Conservation (phyloP, 2,797 vertebrate genomes). For the Tokudaia tokunoshimensis region DNA sequence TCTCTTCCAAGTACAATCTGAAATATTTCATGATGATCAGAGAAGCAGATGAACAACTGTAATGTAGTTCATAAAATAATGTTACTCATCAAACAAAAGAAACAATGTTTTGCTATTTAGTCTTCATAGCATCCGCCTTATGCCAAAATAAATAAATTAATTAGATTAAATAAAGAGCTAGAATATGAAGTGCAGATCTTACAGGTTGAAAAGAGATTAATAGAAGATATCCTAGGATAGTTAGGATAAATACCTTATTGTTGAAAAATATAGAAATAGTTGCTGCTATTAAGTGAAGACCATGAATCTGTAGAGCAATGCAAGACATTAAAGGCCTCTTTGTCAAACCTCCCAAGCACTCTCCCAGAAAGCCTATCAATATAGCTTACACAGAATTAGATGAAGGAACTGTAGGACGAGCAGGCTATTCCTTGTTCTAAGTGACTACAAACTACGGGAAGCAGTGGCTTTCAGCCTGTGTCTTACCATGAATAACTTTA, state of each 20-base stretch:
- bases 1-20: neutral
- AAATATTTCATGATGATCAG: neutral
- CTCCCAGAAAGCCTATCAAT: neutral
- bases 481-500: neutral
- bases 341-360: neutral
- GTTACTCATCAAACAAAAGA: neutral
- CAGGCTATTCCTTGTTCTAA: neutral
- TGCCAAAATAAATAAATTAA: neutral
- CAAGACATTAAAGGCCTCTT: no score
- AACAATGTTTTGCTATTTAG: neutral
- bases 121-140: neutral
- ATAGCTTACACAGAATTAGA: neutral
- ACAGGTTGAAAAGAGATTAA: neutral
- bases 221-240: neutral
- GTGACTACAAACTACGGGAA: no score
- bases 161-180: neutral
- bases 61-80: neutral
- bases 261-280: neutral
- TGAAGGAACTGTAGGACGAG: neutral
- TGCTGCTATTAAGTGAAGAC: neutral
- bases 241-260: neutral
- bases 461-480: neutral
- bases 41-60: neutral
- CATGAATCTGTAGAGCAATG: neutral
- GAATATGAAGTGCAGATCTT: neutral